A percentile compares a stretch with the other conserved stretches of the same genome.
Evolutionary conservation across 2,797 vertebrate genomes (phyloP).

Genomic region (Tachyglossus aculeatus): DNA sequence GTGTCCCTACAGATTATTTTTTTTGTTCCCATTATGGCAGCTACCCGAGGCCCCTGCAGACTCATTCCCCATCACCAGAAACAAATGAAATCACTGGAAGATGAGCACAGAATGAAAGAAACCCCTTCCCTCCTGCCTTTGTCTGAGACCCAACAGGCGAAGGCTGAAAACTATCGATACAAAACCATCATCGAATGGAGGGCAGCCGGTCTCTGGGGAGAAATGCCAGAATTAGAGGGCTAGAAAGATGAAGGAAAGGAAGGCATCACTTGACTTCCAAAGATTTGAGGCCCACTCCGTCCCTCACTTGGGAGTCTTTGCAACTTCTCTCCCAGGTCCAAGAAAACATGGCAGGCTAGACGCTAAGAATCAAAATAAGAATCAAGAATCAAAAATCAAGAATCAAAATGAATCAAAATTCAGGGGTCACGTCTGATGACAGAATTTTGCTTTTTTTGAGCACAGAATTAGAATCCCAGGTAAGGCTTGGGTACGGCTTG

Average conservation of each 20-base stretch:
- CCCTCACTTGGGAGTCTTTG: not conserved
- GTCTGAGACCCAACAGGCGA: not conserved
- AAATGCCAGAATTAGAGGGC: not conserved
- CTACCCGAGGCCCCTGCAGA: not conserved
- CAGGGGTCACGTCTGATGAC: no score
- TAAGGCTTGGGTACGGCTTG: no score
- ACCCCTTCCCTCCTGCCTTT: not conserved
- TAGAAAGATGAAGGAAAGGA: not conserved
- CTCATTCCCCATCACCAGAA: not conserved
- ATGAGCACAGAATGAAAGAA: not conserved
- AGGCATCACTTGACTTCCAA: no score
- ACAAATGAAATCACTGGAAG: constrained; percentile 1
- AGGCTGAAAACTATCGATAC: not conserved
- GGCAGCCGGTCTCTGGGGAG: not conserved
- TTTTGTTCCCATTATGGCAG: not conserved
- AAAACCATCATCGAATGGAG: not conserved
- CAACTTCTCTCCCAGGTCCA: not conserved
- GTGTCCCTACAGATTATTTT: not conserved
- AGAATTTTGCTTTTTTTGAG: no score
- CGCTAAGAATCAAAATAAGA: not conserved
- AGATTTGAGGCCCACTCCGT: not conserved
- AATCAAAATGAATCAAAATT: no score
- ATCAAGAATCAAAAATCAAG: not conserved
- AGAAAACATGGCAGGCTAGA: not conserved
- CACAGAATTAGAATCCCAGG: no score